These are phyloP conservation scores for Masnerella sp. DNA, from an alignment of 2,888 invertebrate genomes.

Conservation along the genomic window DNA sequence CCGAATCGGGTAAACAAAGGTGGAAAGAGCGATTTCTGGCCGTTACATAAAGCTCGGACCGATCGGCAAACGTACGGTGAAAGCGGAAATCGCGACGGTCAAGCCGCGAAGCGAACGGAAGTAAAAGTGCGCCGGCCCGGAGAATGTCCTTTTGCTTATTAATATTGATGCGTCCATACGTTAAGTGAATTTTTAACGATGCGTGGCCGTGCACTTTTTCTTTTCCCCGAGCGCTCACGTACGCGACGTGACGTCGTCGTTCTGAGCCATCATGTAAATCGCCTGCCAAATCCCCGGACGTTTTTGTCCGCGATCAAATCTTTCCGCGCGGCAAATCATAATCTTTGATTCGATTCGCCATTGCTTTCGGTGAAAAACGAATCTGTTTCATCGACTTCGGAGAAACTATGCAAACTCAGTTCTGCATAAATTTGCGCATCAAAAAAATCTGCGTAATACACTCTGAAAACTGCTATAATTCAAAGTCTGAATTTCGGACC, in stretches of 20 bases:
- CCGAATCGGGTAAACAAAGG: slow-evolving; percentile 22
- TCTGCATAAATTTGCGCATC: too few relatives aligned
- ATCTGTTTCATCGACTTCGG: too few relatives aligned
- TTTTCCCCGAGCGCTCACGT: slow-evolving; percentile 47
- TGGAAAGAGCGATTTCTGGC: too few relatives aligned
- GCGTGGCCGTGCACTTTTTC: slow-evolving; percentile 28
- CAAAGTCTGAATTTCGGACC: too few relatives aligned
- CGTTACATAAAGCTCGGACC: background rate
- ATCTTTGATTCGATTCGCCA: too few relatives aligned
- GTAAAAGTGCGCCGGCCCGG: slow-evolving; percentile 55
- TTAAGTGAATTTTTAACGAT: slow-evolving; percentile 58
- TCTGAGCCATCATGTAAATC: slow-evolving; percentile 40
- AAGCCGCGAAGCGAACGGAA: slow-evolving; percentile 50
- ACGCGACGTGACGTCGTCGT: slow-evolving; percentile 52
- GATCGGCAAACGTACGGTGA: slow-evolving; percentile 30
- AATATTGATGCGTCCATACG: slow-evolving; percentile 58
- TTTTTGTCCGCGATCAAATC: too few relatives aligned
- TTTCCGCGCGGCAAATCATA: too few relatives aligned
- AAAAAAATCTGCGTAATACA: too few relatives aligned
- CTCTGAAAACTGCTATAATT: too few relatives aligned
- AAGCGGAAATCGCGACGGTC: slow-evolving; percentile 57
- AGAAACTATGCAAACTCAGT: too few relatives aligned
- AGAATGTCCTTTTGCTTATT: slow-evolving; percentile 60
- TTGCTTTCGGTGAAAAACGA: too few relatives aligned
- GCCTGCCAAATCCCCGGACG: slow-evolving; percentile 9